These are phyloP conservation scores for Rhinoptilus africanus DNA, from an alignment of 2,113 vertebrate species.

Conservation along the genomic window DNA sequence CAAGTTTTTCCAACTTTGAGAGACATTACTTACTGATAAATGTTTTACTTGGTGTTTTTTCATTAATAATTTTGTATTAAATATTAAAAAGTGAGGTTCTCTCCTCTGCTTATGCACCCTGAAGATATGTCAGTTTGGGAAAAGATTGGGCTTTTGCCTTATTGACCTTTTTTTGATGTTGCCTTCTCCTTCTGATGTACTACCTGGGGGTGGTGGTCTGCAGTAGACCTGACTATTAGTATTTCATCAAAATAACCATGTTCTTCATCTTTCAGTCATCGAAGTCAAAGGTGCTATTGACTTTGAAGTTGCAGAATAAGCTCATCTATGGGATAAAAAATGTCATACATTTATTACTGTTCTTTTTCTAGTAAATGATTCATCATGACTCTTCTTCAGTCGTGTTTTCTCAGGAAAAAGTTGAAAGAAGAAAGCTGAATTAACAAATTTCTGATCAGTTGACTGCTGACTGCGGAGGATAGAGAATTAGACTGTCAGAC, in stretches of 20 bases:
- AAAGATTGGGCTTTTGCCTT: neutral
- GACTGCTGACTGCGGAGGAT: neutral
- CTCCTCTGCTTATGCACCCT: neutral
- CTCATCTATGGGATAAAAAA: neutral
- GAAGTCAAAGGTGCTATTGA: neutral
- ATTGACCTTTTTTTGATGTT: neutral
- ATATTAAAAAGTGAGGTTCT: neutral
- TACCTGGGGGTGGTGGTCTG: neutral
- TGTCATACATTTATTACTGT: neutral
- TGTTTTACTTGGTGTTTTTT: neutral
- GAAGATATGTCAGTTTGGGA: neutral
- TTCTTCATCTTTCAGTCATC: neutral
- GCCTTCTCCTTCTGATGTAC: neutral
- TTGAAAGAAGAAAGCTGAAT: neutral
- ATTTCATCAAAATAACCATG: neutral
- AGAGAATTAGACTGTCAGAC: neutral
- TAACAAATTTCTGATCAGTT: neutral
- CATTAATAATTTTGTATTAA: neutral
- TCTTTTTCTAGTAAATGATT: neutral
- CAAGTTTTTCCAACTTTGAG: neutral
- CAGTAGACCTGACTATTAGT: neutral
- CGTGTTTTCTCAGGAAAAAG: neutral
- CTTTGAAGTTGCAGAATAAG: neutral
- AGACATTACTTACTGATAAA: neutral
- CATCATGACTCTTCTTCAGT: neutral